phyloP scores from a whole-genome alignment of 1,140 invertebrate genomes.

The Drosophila rufa region DNA sequence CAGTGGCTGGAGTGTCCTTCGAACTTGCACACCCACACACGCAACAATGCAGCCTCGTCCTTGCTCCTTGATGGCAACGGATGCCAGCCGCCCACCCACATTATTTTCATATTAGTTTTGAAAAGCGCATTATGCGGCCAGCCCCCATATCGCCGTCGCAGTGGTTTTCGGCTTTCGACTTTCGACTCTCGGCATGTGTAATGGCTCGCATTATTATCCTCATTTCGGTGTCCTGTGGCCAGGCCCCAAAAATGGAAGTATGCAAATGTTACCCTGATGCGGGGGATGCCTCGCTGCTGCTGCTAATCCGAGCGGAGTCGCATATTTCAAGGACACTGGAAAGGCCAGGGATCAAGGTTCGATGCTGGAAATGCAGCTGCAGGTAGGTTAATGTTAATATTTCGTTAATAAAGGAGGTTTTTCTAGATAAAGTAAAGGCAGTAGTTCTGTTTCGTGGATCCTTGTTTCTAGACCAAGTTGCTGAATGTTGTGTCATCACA shows the following conservation, averaged over 20 bases:
- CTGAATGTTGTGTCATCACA: slow-evolving; percentile 26
- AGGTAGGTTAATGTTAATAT: not conserved
- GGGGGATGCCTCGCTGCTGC: not conserved
- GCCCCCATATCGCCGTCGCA: not conserved
- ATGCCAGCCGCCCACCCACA: slow-evolving; percentile 28
- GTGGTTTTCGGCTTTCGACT: not conserved
- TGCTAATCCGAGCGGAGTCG: not conserved
- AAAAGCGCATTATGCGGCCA: slow-evolving; percentile 70
- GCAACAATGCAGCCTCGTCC: slow-evolving; percentile 44
- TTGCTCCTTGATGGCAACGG: slow-evolving; percentile 49
- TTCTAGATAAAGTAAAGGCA: no score
- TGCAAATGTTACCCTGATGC: slow-evolving; percentile 26
- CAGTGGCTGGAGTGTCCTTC: slow-evolving; percentile 40
- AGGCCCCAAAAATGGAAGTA: slow-evolving; percentile 10
- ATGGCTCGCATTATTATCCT: slow-evolving; percentile 46
- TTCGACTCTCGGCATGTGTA: slow-evolving; percentile 37
- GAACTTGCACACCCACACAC: slow-evolving; percentile 10
- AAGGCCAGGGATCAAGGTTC: slow-evolving; percentile 34
- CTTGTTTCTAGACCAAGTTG: not conserved
- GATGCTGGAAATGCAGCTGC: not conserved
- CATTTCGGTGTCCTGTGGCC: slow-evolving; percentile 35
- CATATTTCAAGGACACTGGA: slow-evolving; percentile 19
- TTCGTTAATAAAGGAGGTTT: not conserved
- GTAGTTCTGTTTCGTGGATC: no score
- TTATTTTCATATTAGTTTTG: slow-evolving; percentile 74